Base-by-base conservation (phyloP, 2,888 invertebrate genomes). In the Drosophila merina region DNA sequence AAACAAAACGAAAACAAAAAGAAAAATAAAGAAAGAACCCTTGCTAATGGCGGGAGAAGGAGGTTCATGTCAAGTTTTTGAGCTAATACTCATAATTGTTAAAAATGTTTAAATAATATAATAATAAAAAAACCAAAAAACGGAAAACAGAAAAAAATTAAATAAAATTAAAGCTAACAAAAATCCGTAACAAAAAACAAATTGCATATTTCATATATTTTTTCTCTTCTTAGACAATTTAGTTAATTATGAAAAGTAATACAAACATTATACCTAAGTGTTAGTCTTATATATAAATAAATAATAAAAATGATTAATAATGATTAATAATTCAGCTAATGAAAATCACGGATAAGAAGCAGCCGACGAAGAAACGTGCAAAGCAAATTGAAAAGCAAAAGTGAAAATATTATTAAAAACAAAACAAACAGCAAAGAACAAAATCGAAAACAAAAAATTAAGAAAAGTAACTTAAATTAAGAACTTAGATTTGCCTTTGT, bases 61-160 rank as follows among this genome's bases (percentile, higher is more conserved):
- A 68, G 83, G 83, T 89, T 89, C 75, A 72, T 86, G 76, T 83
- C 79, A 76, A 85, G 63, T 75, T 75, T 79, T 76, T 81, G 75
- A 86, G 78, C 76, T 79, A 83, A 81, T 88, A 86, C 88, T 88
- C 82, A 89, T 84, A 84, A 86, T 84, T 86, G 89, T 89, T 89
- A 77, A 76, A 75, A 73, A 72, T 76, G 74, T 72, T 75, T 82
- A 87, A 77, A 79, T 74, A 75, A 73, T 77, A 72, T 71, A 70
- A 73, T 64, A 75, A 68, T 48, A 63, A 70, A 63, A 50, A 72
- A 77, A 74, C 4, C 4, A 60, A 56, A 56, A 64, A 69, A 75
- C 20, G 20, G 20, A 58, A 68, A 70, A 83, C 51, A 76, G 74
- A 50, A 70, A 76, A 74, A 36, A 77, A 28, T 38, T 36, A 31